phyloP scores from a whole-genome alignment of 2,888 invertebrate genomes.

The Bedellia somnulentella region DNA sequence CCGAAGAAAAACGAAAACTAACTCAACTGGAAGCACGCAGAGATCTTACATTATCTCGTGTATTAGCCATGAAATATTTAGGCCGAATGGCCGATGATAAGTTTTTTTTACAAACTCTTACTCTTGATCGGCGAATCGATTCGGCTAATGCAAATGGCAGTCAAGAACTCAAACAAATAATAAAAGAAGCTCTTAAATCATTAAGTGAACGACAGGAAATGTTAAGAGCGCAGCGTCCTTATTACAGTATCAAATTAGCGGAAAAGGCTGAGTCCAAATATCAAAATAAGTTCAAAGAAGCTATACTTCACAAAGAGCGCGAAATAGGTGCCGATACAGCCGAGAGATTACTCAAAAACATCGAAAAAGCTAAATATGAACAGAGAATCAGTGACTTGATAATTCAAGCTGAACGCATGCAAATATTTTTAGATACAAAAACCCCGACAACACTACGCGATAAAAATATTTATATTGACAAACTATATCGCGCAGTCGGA shows the following conservation, averaged over 20 bases:
- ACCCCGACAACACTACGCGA: slow-evolving; percentile 41
- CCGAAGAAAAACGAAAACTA: slow-evolving; percentile 25
- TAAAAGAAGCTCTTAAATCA: slow-evolving; percentile 32
- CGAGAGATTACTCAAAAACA: slow-evolving; percentile 19
- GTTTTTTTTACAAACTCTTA: slow-evolving; percentile 37
- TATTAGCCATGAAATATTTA: slow-evolving; percentile 49
- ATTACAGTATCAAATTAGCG: slow-evolving; percentile 40
- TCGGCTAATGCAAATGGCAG: slow-evolving; percentile 41
- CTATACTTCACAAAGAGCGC: slow-evolving; percentile 30
- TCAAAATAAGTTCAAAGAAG: slow-evolving; percentile 36
- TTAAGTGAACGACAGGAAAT: slow-evolving; percentile 42
- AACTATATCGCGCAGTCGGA: slow-evolving; percentile 40
- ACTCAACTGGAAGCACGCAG: slow-evolving; percentile 46
- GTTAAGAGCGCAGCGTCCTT: slow-evolving; percentile 43
- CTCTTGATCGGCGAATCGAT: slow-evolving; percentile 28
- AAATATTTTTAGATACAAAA: slow-evolving; percentile 38
- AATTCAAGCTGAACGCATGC: slow-evolving; percentile 45
- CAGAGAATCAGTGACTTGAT: slow-evolving; percentile 39
- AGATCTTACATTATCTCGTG: slow-evolving; percentile 32
- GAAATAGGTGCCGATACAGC: slow-evolving; percentile 36
- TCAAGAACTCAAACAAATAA: slow-evolving; percentile 20
- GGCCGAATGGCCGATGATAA: slow-evolving; percentile 54
- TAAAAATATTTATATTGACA: slow-evolving; percentile 39
- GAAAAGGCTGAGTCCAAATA: slow-evolving; percentile 43
- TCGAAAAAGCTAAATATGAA: slow-evolving; percentile 12